These are phyloP conservation scores for Microplitis deprimator DNA, from an alignment of 2,888 invertebrate genomes.

Conservation along the genomic window DNA sequence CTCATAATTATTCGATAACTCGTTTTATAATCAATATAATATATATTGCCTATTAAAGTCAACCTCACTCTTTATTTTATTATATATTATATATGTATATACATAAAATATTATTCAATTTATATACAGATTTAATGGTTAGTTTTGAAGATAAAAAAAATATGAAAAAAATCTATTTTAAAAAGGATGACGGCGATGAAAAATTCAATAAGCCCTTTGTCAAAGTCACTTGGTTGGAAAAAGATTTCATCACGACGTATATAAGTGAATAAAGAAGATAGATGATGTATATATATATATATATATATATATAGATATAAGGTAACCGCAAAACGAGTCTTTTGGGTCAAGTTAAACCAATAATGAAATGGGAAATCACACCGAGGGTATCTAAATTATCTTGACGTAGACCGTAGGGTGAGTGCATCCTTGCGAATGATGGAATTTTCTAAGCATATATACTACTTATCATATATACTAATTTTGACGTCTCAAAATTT, in stretches of 20 bases:
- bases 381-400: conserved; percentile 66
- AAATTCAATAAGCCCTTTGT: conserved; percentile 1
- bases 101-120: conserved; percentile 8
- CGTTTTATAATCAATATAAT: conserved; percentile 27
- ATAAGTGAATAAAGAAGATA: background rate
- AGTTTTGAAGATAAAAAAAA: background rate
- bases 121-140: background rate
- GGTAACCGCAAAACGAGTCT: conserved; percentile 36
- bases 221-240: background rate
- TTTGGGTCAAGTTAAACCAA: conserved; percentile 41
- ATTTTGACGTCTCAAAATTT: no score
- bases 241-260: conserved; percentile 1
- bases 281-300: background rate
- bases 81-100: background rate
- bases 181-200: conserved; percentile 1
- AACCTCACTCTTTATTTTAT: conserved; percentile 5
- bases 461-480: no score
- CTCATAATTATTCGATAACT: conserved; percentile 58
- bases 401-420: conserved; percentile 57
- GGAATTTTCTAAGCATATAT: no score
- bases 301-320: background rate
- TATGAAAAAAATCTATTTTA: background rate
- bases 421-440: background rate
- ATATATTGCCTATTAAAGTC: background rate
- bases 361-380: conserved; percentile 64